Percentiles rank a stretch among this genome's conserved stretches.
These are phyloP conservation scores for Aselliscus stoliczkanus DNA, from an alignment of 2,797 vertebrate species.

Conservation along the genomic window DNA sequence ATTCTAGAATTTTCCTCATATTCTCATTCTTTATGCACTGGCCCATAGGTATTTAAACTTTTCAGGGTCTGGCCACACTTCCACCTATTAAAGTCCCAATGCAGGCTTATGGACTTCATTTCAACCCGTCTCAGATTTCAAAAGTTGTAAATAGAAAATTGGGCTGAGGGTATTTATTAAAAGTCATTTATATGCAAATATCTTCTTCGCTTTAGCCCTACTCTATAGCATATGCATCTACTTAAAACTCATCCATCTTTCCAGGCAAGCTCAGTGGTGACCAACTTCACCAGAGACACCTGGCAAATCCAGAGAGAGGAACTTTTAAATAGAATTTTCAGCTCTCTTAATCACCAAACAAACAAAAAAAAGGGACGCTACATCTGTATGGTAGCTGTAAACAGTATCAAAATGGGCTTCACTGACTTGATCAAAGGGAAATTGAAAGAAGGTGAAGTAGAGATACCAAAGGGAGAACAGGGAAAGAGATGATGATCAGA, in stretches of 20 bases:
- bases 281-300: neutral
- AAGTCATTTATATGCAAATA: neutral
- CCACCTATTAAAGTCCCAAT: neutral
- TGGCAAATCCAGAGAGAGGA: neutral
- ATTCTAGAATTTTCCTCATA: slow-evolving; percentile 64
- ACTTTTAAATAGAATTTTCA: neutral
- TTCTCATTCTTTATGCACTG: slow-evolving; percentile 61
- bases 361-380: neutral
- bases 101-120: neutral
- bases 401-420: neutral
- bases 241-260: neutral
- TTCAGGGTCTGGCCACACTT: neutral
- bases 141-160: neutral
- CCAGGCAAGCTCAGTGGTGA: neutral
- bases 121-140: neutral
- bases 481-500: neutral
- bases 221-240: neutral
- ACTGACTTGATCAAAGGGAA: neutral
- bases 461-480: neutral
- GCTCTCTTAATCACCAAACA: neutral
- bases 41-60: neutral
- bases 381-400: neutral
- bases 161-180: neutral
- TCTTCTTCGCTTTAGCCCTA: neutral
- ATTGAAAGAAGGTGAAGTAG: neutral